Evolutionary conservation across 2,888 invertebrate genomes (phyloP).

Genomic region (Spodoptera picta): DNA sequence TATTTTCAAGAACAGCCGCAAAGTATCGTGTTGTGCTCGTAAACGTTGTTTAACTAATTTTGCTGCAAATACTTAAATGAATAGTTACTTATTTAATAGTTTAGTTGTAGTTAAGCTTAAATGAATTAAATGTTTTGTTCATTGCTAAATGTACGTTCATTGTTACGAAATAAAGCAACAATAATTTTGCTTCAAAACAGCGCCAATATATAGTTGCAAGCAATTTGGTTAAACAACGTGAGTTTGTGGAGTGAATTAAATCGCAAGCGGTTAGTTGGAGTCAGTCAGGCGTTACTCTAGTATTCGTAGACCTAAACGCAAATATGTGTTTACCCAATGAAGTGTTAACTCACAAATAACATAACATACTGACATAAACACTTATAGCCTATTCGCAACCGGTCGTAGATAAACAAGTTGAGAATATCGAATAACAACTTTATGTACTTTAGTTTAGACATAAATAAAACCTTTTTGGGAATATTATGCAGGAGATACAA

Average conservation of each 20-base stretch:
- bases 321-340: constrained; percentile 2
- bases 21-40: constrained; percentile 14
- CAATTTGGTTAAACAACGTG: constrained; percentile 12
- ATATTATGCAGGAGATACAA: constrained; percentile 30
- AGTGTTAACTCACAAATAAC: constrained; percentile 17
- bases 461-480: constrained; percentile 43
- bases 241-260: constrained; percentile 1
- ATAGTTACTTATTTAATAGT: background rate
- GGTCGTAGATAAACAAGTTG: constrained; percentile 17
- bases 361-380: constrained; percentile 13
- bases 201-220: background rate
- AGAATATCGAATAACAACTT: constrained; percentile 41
- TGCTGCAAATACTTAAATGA: constrained; percentile 3
- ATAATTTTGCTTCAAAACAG: no score
- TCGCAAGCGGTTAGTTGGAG: constrained; percentile 26
- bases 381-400: constrained; percentile 17
- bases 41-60: constrained; percentile 32
- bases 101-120: no score
- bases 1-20: background rate
- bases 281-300: background rate
- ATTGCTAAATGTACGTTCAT: no score
- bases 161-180: no score
- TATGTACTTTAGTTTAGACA: constrained; percentile 32
- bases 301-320: background rate
- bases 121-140: constrained; percentile 1